Evolutionary conservation across 2,113 vertebrate genomes (phyloP).

Genomic region (Notechis scutatus): DNA sequence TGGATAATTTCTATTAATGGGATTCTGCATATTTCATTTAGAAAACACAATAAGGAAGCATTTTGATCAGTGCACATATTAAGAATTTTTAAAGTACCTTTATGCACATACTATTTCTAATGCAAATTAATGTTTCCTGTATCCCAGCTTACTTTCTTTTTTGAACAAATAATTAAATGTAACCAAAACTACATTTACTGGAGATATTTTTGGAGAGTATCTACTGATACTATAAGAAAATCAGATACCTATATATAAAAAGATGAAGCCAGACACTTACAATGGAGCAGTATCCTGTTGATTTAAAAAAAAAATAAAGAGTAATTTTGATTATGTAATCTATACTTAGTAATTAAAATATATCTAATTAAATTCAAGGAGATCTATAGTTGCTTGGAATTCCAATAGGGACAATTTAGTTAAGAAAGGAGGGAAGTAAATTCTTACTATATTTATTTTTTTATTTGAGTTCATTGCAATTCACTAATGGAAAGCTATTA

Average conservation of each 20-base stretch:
- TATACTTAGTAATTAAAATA: too few relatives aligned
- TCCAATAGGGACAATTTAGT: too few relatives aligned
- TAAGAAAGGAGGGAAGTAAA: too few relatives aligned
- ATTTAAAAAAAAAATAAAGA: background rate
- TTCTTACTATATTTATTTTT: too few relatives aligned
- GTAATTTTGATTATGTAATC: background rate
- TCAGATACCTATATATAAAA: background rate
- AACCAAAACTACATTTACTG: background rate
- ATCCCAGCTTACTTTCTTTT: background rate
- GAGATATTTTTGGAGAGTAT: background rate
- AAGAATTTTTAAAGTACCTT: background rate
- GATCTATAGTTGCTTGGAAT: too few relatives aligned
- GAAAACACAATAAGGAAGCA: background rate
- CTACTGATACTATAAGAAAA: background rate
- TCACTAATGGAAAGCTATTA: too few relatives aligned
- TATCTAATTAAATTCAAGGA: too few relatives aligned
- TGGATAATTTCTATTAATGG: background rate
- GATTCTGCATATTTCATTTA: background rate
- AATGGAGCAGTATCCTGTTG: too few relatives aligned
- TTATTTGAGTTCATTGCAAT: too few relatives aligned
- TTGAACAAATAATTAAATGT: background rate
- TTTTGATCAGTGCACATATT: background rate
- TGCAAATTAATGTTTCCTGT: background rate
- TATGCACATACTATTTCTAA: background rate
- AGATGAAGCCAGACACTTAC: background rate